phyloP scores from a whole-genome alignment of 2,113 vertebrate genomes.

The Hiodon alosoides region DNA sequence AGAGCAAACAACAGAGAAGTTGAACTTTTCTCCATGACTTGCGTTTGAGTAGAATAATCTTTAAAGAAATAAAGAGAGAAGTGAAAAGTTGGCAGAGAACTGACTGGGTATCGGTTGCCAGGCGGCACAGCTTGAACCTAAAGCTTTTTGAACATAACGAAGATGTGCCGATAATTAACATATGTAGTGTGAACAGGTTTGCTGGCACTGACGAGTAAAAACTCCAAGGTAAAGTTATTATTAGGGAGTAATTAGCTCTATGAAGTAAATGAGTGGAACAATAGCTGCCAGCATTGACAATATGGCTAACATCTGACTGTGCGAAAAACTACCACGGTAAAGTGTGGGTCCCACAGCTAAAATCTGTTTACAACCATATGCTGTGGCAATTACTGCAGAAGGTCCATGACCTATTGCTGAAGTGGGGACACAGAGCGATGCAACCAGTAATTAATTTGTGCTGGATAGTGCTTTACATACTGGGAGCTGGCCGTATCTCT shows the following conservation, averaged over 20 bases:
- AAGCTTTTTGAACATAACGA: constrained; percentile 99
- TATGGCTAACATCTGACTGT: constrained; percentile 97
- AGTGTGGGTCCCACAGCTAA: constrained; percentile 94
- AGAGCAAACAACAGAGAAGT: constrained; percentile 22
- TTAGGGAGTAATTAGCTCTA: constrained; percentile 99
- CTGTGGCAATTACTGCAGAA: constrained; percentile 95
- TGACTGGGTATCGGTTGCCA: constrained; percentile 82
- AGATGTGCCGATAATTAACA: constrained; percentile 99
- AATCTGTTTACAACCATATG: constrained; percentile 99
- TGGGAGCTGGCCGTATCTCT: neutral
- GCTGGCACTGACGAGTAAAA: constrained; percentile 93
- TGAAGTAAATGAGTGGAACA: constrained; percentile 99
- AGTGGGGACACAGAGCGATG: constrained; percentile 81
- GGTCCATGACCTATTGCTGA: constrained; percentile 91
- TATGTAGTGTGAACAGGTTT: constrained; percentile 99
- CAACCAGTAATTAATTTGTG: constrained; percentile 72
- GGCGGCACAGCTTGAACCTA: constrained; percentile 99
- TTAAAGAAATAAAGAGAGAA: constrained; percentile 62
- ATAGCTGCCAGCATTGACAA: constrained; percentile 99
- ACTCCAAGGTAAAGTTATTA: constrained; percentile 99
- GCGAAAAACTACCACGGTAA: constrained; percentile 87
- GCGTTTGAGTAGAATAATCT: constrained; percentile 52
- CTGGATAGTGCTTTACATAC: constrained; percentile 28
- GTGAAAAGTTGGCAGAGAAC: constrained; percentile 89
- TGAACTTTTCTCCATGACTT: constrained; percentile 68